Evolutionary conservation across 2,888 invertebrate species (phyloP).

Genomic region (Callyntrura sp.): DNA sequence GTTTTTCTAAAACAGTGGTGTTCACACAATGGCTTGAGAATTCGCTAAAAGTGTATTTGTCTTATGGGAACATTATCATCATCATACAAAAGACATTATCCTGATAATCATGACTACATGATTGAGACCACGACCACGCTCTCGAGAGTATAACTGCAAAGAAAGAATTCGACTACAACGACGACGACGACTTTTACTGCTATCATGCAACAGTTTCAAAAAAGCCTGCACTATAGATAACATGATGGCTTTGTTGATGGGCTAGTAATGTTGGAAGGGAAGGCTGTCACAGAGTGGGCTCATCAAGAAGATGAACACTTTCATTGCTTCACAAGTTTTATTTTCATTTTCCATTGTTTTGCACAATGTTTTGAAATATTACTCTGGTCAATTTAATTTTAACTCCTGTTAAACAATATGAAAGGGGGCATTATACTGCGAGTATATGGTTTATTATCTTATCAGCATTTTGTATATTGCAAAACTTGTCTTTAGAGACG

Average conservation of each 20-base stretch:
- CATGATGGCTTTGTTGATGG: not conserved
- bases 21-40: not conserved
- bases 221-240: not conserved
- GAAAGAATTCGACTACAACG: not conserved
- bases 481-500: conserved; percentile 14
- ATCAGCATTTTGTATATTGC: conserved; percentile 20
- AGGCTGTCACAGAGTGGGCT: not conserved
- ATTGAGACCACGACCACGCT: conserved; percentile 57
- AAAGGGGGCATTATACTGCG: not conserved
- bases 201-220: not conserved
- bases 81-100: conserved; percentile 13
- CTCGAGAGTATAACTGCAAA: not conserved
- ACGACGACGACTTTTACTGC: not conserved
- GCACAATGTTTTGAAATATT: conserved; percentile 68
- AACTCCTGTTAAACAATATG: conserved; percentile 53
- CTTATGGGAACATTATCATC: conserved; percentile 4
- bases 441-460: conserved; percentile 33
- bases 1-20: conserved; percentile 26
- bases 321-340: conserved; percentile 30
- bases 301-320: conserved; percentile 32
- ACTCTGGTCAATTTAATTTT: conserved; percentile 51
- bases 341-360: conserved; percentile 65
- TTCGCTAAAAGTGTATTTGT: not conserved
- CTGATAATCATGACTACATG: conserved; percentile 50
- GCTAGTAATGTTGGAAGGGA: not conserved